Evolutionary conservation across 2,888 invertebrate species (phyloP).

Genomic region (Crossocerus cetratus): DNA sequence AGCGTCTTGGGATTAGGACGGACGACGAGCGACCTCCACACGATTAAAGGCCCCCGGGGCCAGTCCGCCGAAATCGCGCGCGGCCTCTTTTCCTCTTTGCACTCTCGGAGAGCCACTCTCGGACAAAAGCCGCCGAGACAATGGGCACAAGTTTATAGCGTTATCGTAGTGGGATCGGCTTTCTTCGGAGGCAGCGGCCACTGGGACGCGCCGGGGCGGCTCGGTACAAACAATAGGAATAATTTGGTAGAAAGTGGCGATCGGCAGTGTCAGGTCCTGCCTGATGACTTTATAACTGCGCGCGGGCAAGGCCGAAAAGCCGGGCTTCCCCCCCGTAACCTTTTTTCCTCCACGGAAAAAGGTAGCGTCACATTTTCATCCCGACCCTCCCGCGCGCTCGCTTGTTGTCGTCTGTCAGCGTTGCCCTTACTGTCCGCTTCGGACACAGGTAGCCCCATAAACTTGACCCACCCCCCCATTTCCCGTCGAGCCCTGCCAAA

Average conservation of each 20-base stretch:
- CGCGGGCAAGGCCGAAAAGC: slow-evolving; percentile 23
- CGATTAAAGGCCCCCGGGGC: no score
- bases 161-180: slow-evolving; percentile 38
- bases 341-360: slow-evolving; percentile 14
- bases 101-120: background rate
- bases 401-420: no score
- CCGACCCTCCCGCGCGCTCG: background rate
- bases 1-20: no score
- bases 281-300: slow-evolving; percentile 62
- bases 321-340: slow-evolving; percentile 8
- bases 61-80: no score
- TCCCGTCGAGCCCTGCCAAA: background rate
- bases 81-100: no score
- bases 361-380: slow-evolving; percentile 27
- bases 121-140: slow-evolving; percentile 24
- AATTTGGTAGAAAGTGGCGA: slow-evolving; percentile 47
- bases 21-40: no score
- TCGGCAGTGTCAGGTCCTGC: slow-evolving; percentile 19
- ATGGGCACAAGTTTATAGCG: slow-evolving; percentile 20
- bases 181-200: slow-evolving; percentile 21
- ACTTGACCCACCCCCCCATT: slow-evolving; percentile 5
- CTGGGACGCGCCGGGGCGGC: slow-evolving; percentile 5
- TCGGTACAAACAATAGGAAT: slow-evolving; percentile 40
- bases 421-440: background rate
- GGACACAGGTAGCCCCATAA: slow-evolving; percentile 38